Conservation (phyloP, 2,888 invertebrate genomes). For the Drosophila austrosaltans region DNA sequence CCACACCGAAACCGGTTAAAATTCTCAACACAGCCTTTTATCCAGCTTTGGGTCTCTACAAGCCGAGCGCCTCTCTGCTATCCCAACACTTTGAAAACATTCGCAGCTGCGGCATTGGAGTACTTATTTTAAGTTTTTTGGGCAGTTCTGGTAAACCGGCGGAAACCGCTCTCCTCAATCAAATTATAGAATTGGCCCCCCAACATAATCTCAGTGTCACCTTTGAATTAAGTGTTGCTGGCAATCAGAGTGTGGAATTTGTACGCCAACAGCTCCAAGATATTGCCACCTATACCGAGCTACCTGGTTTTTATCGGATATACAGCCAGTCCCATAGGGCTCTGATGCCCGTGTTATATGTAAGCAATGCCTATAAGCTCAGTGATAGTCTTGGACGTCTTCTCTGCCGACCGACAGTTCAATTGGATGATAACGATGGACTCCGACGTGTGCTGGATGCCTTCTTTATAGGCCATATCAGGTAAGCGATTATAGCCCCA, state of each 20-base stretch:
- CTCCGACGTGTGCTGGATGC: conserved; percentile 85
- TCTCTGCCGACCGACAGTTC: conserved; percentile 60
- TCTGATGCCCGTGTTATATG: conserved; percentile 86
- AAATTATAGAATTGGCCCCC: conserved; percentile 84
- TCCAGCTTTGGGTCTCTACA: conserved; percentile 81
- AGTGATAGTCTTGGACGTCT: conserved; percentile 78
- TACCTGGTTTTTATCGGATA: conserved; percentile 81
- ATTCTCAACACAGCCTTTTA: conserved; percentile 82
- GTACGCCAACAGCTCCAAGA: conserved; percentile 83
- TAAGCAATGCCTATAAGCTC: conserved; percentile 87
- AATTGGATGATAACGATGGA: conserved; percentile 80
- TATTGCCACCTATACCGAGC: conserved; percentile 49
- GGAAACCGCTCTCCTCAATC: conserved; percentile 80
- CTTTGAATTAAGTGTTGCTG: conserved; percentile 86
- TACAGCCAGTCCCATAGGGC: conserved; percentile 77
- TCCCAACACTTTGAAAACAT: conserved; percentile 86
- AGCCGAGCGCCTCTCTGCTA: conserved; percentile 82
- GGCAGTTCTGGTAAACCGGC: conserved; percentile 56
- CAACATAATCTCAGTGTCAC: conserved; percentile 85
- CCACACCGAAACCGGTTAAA: conserved; percentile 66
- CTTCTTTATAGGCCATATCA: conserved; percentile 85
- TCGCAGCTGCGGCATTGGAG: conserved; percentile 86
- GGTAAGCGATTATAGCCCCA: conserved; percentile 59
- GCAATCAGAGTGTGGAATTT: conserved; percentile 84
- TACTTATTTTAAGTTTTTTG: conserved; percentile 85